A percentile compares a stretch with the other conserved stretches of the same genome.
Evolutionary conservation across 2,113 vertebrate genomes (phyloP).

Genomic region (Salminus brasiliensis): DNA sequence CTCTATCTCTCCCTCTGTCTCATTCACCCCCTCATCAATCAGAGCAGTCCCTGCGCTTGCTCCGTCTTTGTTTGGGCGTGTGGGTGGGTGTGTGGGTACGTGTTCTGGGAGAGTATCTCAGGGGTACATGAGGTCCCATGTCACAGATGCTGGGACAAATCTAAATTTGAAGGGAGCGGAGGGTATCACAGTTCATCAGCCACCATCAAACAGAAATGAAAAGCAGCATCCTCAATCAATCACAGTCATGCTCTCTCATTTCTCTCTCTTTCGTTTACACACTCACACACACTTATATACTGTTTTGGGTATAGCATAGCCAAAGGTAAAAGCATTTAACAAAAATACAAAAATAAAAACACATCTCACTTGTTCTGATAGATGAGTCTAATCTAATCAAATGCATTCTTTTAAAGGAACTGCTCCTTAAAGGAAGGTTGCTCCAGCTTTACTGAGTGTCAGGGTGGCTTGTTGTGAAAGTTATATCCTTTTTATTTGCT

Average conservation of each 20-base stretch:
- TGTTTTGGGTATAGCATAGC: background rate
- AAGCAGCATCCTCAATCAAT: slow-evolving; percentile 55
- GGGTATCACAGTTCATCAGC: slow-evolving; percentile 71
- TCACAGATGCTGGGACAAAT: slow-evolving; percentile 80
- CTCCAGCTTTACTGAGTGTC: too few relatives aligned
- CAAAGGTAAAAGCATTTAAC: background rate
- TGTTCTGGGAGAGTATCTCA: slow-evolving; percentile 71
- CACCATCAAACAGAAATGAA: slow-evolving; percentile 66
- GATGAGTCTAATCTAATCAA: too few relatives aligned
- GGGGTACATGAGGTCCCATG: slow-evolving; percentile 70
- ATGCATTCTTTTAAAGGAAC: too few relatives aligned
- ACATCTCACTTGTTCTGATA: too few relatives aligned
- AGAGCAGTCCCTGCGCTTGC: slow-evolving; percentile 55
- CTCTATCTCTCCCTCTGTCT: slow-evolving; percentile 78
- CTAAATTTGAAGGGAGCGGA: slow-evolving; percentile 72
- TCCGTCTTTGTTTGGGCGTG: slow-evolving; percentile 50
- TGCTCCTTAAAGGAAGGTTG: too few relatives aligned
- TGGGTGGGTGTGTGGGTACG: slow-evolving; percentile 71
- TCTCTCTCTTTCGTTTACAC: background rate
- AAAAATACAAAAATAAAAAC: too few relatives aligned
- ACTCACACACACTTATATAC: background rate
- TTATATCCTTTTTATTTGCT: too few relatives aligned
- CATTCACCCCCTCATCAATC: slow-evolving; percentile 83
- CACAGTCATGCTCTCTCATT: background rate
- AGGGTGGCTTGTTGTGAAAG: too few relatives aligned